Conservation (phyloP, 2,888 invertebrate species). For the Drosophila kanekoi region DNA sequence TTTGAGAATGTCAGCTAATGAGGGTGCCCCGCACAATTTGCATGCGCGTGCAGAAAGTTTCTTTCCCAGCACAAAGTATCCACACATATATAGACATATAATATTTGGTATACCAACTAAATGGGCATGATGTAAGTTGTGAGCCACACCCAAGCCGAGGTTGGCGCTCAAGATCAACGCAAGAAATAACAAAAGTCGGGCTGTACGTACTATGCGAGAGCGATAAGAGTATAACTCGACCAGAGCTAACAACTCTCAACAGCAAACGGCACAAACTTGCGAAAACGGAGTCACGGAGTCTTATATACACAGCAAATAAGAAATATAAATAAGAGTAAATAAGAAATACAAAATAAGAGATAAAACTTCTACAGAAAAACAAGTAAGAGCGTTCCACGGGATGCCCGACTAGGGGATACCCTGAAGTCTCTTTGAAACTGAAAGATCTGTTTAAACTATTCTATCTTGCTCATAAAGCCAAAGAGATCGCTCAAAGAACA, state of each 20-base stretch:
- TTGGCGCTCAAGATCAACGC: slow-evolving; percentile 51
- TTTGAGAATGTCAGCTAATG: slow-evolving; percentile 68
- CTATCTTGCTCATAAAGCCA: too few species aligned
- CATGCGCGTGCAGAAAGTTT: slow-evolving; percentile 42
- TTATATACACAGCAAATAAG: slow-evolving; percentile 53
- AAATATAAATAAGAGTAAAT: slow-evolving; percentile 15
- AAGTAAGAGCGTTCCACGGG: too few species aligned
- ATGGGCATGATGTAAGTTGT: slow-evolving; percentile 43
- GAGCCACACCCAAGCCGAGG: slow-evolving; percentile 57
- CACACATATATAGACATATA: neutral
- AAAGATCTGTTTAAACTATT: too few species aligned
- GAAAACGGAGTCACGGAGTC: slow-evolving; percentile 70
- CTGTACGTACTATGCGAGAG: neutral
- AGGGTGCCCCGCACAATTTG: slow-evolving; percentile 34
- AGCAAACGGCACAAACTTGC: slow-evolving; percentile 52
- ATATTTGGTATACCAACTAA: neutral
- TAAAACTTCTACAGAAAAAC: slow-evolving; percentile 57
- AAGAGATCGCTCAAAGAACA: too few species aligned
- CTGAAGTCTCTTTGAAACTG: too few species aligned
- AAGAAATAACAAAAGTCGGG: slow-evolving; percentile 32
- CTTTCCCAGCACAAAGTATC: slow-evolving; percentile 19
- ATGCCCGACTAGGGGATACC: too few species aligned
- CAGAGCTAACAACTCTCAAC: slow-evolving; percentile 28
- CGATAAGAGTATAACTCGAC: slow-evolving; percentile 23
- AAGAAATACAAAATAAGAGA: slow-evolving; percentile 21